Conservation (phyloP, 2,113 vertebrate species). For the Theristicus caerulescens region DNA sequence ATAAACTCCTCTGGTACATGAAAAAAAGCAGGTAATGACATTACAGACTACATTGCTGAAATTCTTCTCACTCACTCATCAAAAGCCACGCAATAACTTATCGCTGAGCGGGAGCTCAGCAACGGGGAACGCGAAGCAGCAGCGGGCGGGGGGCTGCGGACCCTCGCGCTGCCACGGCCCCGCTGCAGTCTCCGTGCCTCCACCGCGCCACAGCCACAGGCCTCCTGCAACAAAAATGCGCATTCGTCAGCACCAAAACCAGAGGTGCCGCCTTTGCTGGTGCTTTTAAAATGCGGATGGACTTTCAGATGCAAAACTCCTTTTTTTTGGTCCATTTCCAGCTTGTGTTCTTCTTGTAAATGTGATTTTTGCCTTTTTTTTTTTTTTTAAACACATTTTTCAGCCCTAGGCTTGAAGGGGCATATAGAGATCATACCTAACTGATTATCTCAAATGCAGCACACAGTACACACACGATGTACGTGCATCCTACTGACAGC, state of each 20-base stretch:
- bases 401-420: neutral
- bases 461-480: neutral
- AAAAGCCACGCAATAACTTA: neutral
- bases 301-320: neutral
- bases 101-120: neutral
- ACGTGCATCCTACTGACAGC: neutral
- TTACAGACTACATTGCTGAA: neutral
- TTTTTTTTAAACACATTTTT: neutral
- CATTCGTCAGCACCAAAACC: neutral
- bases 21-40: neutral
- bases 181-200: neutral
- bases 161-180: neutral
- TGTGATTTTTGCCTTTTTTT: neutral
- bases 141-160: neutral
- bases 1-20: neutral
- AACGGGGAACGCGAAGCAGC: neutral
- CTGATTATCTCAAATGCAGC: neutral
- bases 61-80: neutral
- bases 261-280: neutral
- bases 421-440: neutral
- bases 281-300: neutral
- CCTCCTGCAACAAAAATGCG: neutral
- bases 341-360: neutral
- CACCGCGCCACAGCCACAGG: neutral
- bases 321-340: neutral